A percentile compares a stretch with the other conserved stretches of the same genome.
These are phyloP conservation scores for Conchocele bisecta DNA, from an alignment of 2,888 invertebrate species.

Conservation along the genomic window DNA sequence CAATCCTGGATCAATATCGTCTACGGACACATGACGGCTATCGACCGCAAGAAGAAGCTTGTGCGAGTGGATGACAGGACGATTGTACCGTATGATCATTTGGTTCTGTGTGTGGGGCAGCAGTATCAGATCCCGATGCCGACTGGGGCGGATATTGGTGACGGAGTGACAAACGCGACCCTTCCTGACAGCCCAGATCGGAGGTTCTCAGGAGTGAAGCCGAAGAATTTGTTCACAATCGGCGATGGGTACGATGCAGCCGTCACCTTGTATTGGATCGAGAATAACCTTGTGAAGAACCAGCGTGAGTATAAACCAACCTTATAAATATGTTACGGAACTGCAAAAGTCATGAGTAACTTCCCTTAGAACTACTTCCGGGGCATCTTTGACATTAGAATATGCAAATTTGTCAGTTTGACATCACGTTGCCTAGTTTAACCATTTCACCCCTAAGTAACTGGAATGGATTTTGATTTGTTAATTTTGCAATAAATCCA, in stretches of 20 bases:
- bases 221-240: constrained; percentile 78
- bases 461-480: too few relatives aligned
- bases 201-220: constrained; percentile 66
- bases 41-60: constrained; percentile 80
- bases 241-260: constrained; percentile 82
- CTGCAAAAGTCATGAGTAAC: too few relatives aligned
- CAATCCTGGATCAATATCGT: constrained; percentile 88
- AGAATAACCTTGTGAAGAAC: constrained; percentile 71
- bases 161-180: constrained; percentile 62
- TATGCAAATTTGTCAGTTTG: too few relatives aligned
- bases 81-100: constrained; percentile 81
- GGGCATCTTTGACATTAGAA: too few relatives aligned
- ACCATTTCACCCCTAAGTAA: too few relatives aligned
- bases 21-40: constrained; percentile 81
- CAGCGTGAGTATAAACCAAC: constrained; percentile 63
- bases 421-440: too few relatives aligned
- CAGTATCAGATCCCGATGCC: constrained; percentile 81
- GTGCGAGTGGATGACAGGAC: constrained; percentile 77
- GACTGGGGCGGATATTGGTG: constrained; percentile 70
- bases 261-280: constrained; percentile 76
- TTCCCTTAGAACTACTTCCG: too few relatives aligned
- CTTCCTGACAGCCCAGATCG: constrained; percentile 69
- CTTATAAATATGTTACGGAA: too few relatives aligned
- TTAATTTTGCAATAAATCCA: too few relatives aligned
- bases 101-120: constrained; percentile 80